Conservation (phyloP, 2,113 vertebrate species). For the Cephalopholis sonnerati region DNA sequence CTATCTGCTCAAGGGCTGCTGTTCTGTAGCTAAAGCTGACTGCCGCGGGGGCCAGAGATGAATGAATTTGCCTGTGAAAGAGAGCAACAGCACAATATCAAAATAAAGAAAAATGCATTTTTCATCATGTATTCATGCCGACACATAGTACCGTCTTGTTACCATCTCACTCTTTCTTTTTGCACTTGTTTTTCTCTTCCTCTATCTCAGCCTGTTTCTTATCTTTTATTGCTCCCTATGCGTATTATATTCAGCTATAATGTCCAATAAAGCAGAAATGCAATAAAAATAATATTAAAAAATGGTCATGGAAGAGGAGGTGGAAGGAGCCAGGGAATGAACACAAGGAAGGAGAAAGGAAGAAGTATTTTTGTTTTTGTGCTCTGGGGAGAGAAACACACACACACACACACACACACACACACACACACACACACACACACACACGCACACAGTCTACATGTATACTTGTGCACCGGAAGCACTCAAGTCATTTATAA, state of each 20-base stretch:
- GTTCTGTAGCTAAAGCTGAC: not conserved
- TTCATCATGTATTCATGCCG: too few relatives aligned
- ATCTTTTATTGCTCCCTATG: constrained; percentile 46
- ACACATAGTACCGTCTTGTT: not conserved
- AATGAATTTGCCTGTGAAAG: not conserved
- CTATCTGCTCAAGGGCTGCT: not conserved
- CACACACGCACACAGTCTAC: not conserved
- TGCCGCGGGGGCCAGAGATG: not conserved
- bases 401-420: not conserved
- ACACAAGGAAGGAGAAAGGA: not conserved
- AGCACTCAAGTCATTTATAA: constrained; percentile 24
- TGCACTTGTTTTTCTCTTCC: not conserved
- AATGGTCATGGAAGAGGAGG: constrained; percentile 36
- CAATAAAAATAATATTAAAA: constrained; percentile 62
- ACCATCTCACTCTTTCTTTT: not conserved
- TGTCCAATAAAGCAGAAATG: constrained; percentile 56
- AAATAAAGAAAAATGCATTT: not conserved
- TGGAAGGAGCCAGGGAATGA: constrained; percentile 13
- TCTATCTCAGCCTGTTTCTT: constrained; percentile 1
- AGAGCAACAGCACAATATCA: not conserved
- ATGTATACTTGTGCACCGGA: not conserved
- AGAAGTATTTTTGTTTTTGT: constrained; percentile 16
- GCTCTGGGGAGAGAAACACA: constrained; percentile 5
- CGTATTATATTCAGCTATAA: constrained; percentile 38
- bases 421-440: constrained; percentile 3